These are phyloP conservation scores for Neoscelio sp. DNA, from an alignment of 2,888 invertebrate species.

Conservation along the genomic window DNA sequence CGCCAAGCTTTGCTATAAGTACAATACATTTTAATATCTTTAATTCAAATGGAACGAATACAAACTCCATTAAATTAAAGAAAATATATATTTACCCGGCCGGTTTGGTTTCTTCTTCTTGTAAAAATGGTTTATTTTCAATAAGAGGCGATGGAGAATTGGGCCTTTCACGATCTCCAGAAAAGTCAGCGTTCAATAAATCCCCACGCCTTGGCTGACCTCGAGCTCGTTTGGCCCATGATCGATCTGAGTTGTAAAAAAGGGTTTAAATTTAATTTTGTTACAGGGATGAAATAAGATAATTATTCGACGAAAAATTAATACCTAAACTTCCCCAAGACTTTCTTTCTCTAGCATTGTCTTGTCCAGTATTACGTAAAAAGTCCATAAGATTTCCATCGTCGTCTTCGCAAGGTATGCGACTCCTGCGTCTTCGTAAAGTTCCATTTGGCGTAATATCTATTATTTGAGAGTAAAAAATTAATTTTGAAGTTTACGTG, in stretches of 20 bases:
- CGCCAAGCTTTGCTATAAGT: constrained; percentile 93
- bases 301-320: not conserved
- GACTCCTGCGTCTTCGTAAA: constrained; percentile 90
- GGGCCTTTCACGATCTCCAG: constrained; percentile 89
- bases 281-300: not conserved
- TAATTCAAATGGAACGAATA: not conserved
- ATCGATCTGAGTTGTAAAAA: constrained; percentile 90
- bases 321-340: constrained; percentile 93
- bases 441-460: constrained; percentile 96
- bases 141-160: constrained; percentile 87
- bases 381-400: constrained; percentile 95
- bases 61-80: not conserved
- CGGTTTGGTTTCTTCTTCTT: constrained; percentile 85
- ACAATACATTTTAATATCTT: no score
- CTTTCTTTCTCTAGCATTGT: constrained; percentile 90
- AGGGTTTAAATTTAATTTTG: no score
- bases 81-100: constrained; percentile 83
- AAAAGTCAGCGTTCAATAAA: constrained; percentile 89
- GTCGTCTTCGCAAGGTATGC: constrained; percentile 92
- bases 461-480: no score
- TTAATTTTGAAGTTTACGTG: not conserved
- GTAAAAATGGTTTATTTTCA: constrained; percentile 84
- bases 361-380: constrained; percentile 90
- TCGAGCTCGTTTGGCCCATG: constrained; percentile 92
- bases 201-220: constrained; percentile 92